Conservation (phyloP, 2,113 vertebrate species). For the Vidua macroura region DNA sequence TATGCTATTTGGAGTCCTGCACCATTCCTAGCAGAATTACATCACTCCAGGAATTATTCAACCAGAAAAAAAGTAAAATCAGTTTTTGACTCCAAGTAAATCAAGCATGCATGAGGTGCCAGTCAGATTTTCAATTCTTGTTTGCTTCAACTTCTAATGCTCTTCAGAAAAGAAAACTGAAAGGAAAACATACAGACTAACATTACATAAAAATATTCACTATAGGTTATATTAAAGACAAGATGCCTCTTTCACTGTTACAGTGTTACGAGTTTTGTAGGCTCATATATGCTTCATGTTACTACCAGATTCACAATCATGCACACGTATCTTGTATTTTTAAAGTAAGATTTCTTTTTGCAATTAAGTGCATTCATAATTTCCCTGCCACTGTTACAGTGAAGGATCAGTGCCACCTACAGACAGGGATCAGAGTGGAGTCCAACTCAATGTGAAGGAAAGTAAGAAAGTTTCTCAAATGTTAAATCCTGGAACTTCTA, state of each 20-base stretch:
- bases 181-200: background rate
- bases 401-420: constrained; percentile 71
- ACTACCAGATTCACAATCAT: background rate
- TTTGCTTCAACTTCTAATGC: constrained; percentile 16
- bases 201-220: background rate
- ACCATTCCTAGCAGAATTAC: background rate
- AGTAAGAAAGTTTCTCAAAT: background rate
- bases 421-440: constrained; percentile 40
- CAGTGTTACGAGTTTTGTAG: background rate
- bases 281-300: background rate
- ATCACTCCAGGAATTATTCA: background rate
- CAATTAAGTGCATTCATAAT: background rate
- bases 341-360: background rate
- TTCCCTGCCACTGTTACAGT: background rate
- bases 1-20: background rate
- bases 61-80: constrained; percentile 26
- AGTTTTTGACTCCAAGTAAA: constrained; percentile 25
- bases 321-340: background rate
- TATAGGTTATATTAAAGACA: background rate
- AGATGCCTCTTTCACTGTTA: background rate
- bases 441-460: background rate
- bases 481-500: constrained; percentile 26
- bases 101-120: background rate
- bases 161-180: constrained; percentile 7
- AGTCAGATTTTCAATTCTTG: background rate